Evolutionary conservation across 2,797 vertebrate species (phyloP), one percentile per base, ranked within the genome.

Genomic region (Yasuhikotakia modesta): DNA sequence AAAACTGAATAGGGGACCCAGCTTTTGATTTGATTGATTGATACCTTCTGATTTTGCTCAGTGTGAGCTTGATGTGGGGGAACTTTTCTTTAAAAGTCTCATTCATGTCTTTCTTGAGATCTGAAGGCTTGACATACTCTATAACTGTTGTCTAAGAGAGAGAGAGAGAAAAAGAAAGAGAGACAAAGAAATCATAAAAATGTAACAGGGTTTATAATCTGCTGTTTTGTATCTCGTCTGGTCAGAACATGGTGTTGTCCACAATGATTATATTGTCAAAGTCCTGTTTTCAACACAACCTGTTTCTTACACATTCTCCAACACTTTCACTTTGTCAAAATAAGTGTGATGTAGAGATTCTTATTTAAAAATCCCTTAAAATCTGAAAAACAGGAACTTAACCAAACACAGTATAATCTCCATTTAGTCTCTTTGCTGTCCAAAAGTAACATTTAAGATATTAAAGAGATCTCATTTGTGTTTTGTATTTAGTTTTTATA

Each of bases 61-160:
- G 86, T 0, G 98, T 99, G 73, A 99, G 90, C 85, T 94, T 97
- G 87, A 99, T 95, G 87, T 99, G 94, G 48, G 97, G 97, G 89
- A 99, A 98, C 90, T 96, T 98, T 87, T 99, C 97, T 81, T 89
- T 95, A 82, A 99, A 99, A 0, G 94, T 98, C 89, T 98, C 96
- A 0, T 99, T 99, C 98, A 99, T 99, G 90, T 97, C 94, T 86
- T 98, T 99, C 88, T 99, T 99, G 91, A 99, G 93, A 88, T 99
- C 97, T 0, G 96, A 95, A 0, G 98, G 98, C 84, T 99, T 99
- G 86, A 99, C 97, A 0, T 99, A 99, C 87, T 98, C 98, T 4
- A 99, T 96, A 16, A 99, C 92, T 0, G 98, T 99, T 8, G 96
- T 99, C 98, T 99, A 90, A 69, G 63, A 73, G 61, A 74, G 53